Percentiles rank a stretch among this genome's conserved stretches.
Conservation (phyloP, 1,140 invertebrate species). For the Apis mellifera region Amel_HAv3.1 CM009944.2:7783501-7784000, state of each 20-base stretch:
- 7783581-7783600: neutral
- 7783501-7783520: too few relatives aligned
- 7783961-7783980: neutral
- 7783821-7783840: slow-evolving; percentile 5
- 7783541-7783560: neutral
- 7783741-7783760: neutral
- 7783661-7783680: slow-evolving; percentile 41
- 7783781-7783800: slow-evolving; percentile 8
- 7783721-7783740: slow-evolving; percentile 33
- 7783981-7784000: too few relatives aligned
- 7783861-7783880: too few relatives aligned
- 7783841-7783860: neutral
- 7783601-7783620: too few relatives aligned
- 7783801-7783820: neutral
- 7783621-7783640: neutral
- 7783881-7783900: neutral
- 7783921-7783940: too few relatives aligned
- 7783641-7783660: slow-evolving; percentile 27
- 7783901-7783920: neutral
- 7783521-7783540: too few relatives aligned
- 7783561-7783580: neutral
- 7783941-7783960: too few relatives aligned
- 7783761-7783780: slow-evolving; percentile 30
- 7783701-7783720: slow-evolving; percentile 37
- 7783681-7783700: slow-evolving; percentile 44